Conservation (phyloP, 2,113 vertebrate genomes). For the Cebidichthys violaceus region DNA sequence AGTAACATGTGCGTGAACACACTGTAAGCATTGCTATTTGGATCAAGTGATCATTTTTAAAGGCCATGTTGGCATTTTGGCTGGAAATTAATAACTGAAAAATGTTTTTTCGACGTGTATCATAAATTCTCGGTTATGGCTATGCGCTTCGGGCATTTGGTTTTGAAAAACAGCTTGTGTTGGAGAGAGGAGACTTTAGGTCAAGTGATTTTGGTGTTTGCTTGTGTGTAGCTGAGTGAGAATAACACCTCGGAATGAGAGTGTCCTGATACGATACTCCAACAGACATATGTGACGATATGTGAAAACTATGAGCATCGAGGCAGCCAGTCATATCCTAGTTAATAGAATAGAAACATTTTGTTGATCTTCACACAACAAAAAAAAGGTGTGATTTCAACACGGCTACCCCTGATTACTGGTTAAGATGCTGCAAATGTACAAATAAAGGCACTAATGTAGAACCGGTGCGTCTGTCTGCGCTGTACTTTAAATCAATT, state of each 20-base stretch:
- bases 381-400: neutral
- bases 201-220: neutral
- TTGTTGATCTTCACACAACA: neutral
- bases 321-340: neutral
- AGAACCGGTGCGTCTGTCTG: neutral
- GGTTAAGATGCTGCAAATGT: neutral
- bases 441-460: neutral
- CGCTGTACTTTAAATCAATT: neutral
- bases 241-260: neutral
- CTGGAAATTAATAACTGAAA: neutral
- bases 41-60: neutral
- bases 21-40: neutral
- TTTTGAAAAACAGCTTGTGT: neutral
- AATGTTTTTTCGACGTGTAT: neutral
- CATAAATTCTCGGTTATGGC: neutral
- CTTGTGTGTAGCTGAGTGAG: neutral
- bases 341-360: neutral
- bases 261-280: neutral
- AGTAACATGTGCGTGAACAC: neutral
- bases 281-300: neutral
- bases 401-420: neutral
- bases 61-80: neutral
- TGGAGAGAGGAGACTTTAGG: neutral
- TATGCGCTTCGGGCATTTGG: neutral
- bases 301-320: neutral